These are phyloP conservation scores for Cichlasoma orientale DNA, from an alignment of 2,797 vertebrate genomes.

Conservation along the genomic window DNA sequence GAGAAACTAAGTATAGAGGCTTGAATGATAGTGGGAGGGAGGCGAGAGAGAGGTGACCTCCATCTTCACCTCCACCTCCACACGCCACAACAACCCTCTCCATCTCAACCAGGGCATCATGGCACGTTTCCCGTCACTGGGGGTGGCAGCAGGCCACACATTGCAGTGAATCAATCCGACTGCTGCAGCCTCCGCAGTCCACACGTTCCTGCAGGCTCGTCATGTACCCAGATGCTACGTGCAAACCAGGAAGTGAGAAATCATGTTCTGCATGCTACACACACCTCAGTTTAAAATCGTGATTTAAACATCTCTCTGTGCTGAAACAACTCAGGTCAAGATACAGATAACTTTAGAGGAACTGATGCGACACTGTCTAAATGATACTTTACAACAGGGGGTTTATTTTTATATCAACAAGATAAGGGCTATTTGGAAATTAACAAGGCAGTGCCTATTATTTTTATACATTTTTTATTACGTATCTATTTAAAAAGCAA, in stretches of 20 bases:
- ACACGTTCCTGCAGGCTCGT: slow-evolving; percentile 64
- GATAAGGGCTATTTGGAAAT: neutral
- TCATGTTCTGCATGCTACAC: slow-evolving; percentile 32
- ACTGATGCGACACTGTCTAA: neutral
- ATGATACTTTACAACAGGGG: neutral
- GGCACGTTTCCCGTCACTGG: slow-evolving; percentile 67
- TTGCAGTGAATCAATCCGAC: slow-evolving; percentile 72
- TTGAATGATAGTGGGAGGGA: slow-evolving; percentile 60
- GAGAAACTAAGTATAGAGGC: slow-evolving; percentile 64
- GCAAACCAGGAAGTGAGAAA: slow-evolving; percentile 55
- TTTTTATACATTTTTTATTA: rapidly evolving
- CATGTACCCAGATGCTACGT: slow-evolving; percentile 69
- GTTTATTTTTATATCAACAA: neutral
- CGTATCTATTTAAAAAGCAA: neutral
- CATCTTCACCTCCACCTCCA: slow-evolving; percentile 63
- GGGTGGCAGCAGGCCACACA: slow-evolving; percentile 71
- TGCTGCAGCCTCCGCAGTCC: slow-evolving; percentile 69
- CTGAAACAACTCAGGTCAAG: neutral
- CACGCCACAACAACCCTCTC: slow-evolving; percentile 66
- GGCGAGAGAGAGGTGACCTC: slow-evolving; percentile 63
- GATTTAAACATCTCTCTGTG: slow-evolving; percentile 8
- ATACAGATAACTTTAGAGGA: slow-evolving; percentile 10
- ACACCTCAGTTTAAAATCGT: slow-evolving; percentile 40
- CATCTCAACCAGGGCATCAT: slow-evolving; percentile 60
- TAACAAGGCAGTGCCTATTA: neutral